Conservation (phyloP, 2,797 vertebrate genomes). For the Sebastiscus albofasciatus region DNA sequence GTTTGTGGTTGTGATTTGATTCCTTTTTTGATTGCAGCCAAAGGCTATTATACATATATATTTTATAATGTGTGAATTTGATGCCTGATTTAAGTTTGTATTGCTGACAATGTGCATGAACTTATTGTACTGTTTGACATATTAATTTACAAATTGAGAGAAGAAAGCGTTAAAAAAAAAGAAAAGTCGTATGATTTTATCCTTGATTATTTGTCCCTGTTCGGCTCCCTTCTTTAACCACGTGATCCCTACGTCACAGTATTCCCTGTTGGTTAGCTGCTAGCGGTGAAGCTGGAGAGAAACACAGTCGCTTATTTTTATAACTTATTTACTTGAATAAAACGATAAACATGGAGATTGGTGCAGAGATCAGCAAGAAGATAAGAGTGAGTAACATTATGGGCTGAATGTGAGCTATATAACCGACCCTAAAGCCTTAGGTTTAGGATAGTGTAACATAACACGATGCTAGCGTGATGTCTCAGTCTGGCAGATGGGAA, state of each 20-base stretch:
- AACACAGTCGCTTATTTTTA: not conserved
- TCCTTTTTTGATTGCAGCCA: not conserved
- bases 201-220: not conserved
- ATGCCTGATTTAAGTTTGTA: not conserved
- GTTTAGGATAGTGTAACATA: not conserved
- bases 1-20: too few species aligned
- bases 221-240: conserved; percentile 15
- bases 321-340: not conserved
- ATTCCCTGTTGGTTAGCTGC: not conserved
- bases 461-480: not conserved
- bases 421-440: fast-evolving
- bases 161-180: not conserved
- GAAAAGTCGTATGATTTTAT: too few species aligned
- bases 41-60: too few species aligned
- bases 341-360: conserved; percentile 81
- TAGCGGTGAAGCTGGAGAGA: not conserved
- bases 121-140: not conserved
- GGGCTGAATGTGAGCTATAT: fast-evolving
- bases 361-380: conserved; percentile 87
- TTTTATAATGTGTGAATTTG: not conserved
- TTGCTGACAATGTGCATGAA: not conserved
- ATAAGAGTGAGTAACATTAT: conserved; percentile 75
- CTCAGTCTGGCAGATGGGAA: not conserved
- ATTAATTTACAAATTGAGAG: too few species aligned
- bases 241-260: conserved; percentile 14